Evolutionary conservation across 2,888 invertebrate genomes (phyloP), one percentile per base, ranked within the genome.

Genomic region (Caenorhabditis sinica): DNA sequence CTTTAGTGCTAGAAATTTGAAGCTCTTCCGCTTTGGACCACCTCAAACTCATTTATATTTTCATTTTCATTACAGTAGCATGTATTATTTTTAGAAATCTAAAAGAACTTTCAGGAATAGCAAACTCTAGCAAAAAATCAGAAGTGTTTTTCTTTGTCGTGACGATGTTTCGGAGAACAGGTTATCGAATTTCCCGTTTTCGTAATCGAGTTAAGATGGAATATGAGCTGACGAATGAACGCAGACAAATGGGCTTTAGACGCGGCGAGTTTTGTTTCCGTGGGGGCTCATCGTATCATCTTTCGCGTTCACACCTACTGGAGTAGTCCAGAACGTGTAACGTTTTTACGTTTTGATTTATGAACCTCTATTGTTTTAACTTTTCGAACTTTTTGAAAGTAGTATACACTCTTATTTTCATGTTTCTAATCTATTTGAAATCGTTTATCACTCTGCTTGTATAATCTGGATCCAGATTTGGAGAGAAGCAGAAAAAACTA

Each of bases 231-330:
- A 23, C 61, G 25, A 40, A 56, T 68, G 76, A 76, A 76, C 76
- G 77, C 58, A 77, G 77, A 77, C 77, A 76, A 76, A 68, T 69
- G 69, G 77, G 77, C 40, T 69, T 51, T 69, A 36, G 58, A 30
- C 60, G 69, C 23, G 23, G n/a, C 72, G 56, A 65, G 65, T 49
- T 80, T 58, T 80, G 80, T 72, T 80, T 80, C 80, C 69, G 69
- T 63, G 58, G 69, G 68, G 69, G 68, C 40, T 49, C 66, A 30
- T 40, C 58, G 80, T 71, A 72, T 80, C 80, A 73, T 80, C 63
- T 80, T 80, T 72, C 72, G 56, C 63, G 80, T 80, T 80, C 80
- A 80, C 80, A 80, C 80, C 72, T 80, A 72, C 72, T 79, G 65
- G 51, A 72, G 79, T 65, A 65, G 30, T 65, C 49, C 23, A 25